Evolutionary conservation across 2,113 vertebrate genomes (phyloP).

Genomic region (Ochotona curzoniae): DNA sequence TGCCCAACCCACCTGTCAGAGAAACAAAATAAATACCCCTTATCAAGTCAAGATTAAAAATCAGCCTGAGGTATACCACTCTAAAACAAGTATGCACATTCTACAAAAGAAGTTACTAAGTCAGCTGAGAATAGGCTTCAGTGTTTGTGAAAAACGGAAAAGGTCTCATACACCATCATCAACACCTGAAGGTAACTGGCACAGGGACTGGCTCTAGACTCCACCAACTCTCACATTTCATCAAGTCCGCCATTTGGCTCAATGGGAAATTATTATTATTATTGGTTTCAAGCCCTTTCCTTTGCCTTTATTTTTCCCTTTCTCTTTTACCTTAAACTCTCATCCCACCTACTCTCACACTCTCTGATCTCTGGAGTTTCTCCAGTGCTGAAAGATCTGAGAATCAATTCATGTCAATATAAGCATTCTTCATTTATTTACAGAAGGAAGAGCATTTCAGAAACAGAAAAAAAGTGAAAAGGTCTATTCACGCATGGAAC

Average conservation of each 20-base stretch:
- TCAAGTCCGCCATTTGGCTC: not conserved
- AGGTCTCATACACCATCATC: not conserved
- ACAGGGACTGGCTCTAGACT: not conserved
- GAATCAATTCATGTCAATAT: conserved; percentile 2
- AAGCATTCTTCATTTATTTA: not conserved
- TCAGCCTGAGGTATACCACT: not conserved
- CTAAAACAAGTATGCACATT: not conserved
- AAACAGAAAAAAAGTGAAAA: not conserved
- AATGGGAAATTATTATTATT: not conserved
- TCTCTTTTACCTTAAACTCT: not conserved
- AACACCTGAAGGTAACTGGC: not conserved
- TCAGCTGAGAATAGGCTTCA: not conserved
- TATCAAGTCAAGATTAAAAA: not conserved
- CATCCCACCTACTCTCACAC: not conserved
- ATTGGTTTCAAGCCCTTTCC: not conserved
- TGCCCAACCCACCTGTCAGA: not conserved
- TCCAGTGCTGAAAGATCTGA: not conserved
- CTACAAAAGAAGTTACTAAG: not conserved
- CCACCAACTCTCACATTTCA: not conserved
- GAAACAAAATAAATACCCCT: not conserved
- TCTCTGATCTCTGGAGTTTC: not conserved
- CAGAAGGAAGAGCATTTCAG: not conserved
- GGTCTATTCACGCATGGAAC: not conserved
- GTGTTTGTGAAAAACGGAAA: not conserved
- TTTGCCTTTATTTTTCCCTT: not conserved